Evolutionary conservation across 92 coral and sea anemone genomes (phyloP).

Genomic region (Meandrina meandrites): DNA sequence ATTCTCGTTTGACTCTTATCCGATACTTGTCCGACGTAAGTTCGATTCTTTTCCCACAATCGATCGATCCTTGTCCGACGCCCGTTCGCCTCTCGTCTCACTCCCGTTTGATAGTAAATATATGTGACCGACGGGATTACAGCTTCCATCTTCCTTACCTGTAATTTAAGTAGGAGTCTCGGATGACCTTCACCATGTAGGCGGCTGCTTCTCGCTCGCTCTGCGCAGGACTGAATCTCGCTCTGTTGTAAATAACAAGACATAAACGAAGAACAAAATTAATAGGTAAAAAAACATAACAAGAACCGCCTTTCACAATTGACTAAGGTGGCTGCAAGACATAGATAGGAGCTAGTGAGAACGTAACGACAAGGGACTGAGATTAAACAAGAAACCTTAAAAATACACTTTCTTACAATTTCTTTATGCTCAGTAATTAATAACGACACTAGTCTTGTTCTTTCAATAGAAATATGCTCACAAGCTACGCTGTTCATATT

Average conservation of each 20-base stretch:
- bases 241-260: constrained; percentile 52
- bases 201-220: constrained; percentile 97
- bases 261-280: background rate
- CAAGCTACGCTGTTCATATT: background rate
- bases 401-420: background rate
- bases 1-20: no score
- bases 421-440: no score
- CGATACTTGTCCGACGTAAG: no score
- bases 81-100: no score
- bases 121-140: no score
- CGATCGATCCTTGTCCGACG: no score
- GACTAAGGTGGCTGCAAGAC: background rate
- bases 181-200: constrained; percentile 94
- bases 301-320: background rate
- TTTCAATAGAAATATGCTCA: background rate
- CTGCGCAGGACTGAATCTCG: constrained; percentile 96
- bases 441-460: no score
- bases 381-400: no score
- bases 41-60: no score
- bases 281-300: background rate
- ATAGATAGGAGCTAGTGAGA: no score
- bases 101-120: no score
- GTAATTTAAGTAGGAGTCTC: constrained; percentile 94
- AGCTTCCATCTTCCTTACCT: constrained; percentile 53
- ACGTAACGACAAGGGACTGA: no score